phyloP scores from a whole-genome alignment of 2,797 vertebrate genomes.

The Phyllotis vaccarum region DNA sequence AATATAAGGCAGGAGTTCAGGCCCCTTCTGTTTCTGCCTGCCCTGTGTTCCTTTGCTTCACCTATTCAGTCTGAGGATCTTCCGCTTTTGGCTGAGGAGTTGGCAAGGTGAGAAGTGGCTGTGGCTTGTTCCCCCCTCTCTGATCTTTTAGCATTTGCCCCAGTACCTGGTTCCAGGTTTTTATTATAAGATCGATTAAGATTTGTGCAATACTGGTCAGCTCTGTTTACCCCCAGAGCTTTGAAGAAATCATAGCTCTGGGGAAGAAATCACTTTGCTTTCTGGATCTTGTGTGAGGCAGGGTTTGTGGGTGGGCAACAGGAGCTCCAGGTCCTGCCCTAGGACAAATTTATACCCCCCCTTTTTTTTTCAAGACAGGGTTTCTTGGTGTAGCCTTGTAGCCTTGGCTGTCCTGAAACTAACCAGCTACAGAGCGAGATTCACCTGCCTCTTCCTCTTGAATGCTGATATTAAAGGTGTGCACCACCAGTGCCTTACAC shows the following conservation, averaged over 20 bases:
- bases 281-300: neutral
- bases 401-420: neutral
- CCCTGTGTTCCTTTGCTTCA: too few relatives aligned
- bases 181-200: too few relatives aligned
- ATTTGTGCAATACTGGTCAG: neutral
- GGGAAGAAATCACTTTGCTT: neutral
- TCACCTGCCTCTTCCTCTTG: neutral
- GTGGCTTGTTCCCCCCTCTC: too few relatives aligned
- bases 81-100: too few relatives aligned
- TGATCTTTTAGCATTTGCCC: too few relatives aligned
- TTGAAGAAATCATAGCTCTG: neutral
- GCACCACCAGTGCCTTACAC: neutral
- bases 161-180: too few relatives aligned
- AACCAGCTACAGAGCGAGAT: too few relatives aligned
- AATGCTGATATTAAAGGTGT: neutral
- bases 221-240: neutral
- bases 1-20: too few relatives aligned
- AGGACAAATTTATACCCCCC: too few relatives aligned
- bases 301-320: neutral
- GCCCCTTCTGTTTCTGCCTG: too few relatives aligned
- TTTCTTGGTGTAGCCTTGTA: neutral
- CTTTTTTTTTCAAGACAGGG: neutral
- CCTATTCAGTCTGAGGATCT: too few relatives aligned
- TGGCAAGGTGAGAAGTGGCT: too few relatives aligned
- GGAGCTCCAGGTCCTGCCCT: neutral